These are phyloP conservation scores for Xylocopa sonorina DNA, from an alignment of 1,140 invertebrate species.

Conservation along the genomic window DNA sequence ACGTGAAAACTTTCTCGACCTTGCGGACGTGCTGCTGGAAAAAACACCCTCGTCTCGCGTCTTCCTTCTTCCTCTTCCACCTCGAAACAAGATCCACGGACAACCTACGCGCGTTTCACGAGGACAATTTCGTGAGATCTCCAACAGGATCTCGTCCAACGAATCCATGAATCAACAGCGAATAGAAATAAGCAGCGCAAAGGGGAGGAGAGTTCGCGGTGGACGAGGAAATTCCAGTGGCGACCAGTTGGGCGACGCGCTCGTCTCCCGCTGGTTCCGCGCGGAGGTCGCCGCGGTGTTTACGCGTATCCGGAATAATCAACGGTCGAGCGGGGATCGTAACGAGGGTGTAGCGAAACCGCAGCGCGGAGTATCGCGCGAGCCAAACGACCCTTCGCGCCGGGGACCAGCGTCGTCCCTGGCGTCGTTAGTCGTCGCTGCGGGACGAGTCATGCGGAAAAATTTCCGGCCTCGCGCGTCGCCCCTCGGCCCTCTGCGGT, in stretches of 20 bases:
- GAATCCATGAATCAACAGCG: slow-evolving; percentile 7
- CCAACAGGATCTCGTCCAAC: not conserved
- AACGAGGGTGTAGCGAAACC: slow-evolving; percentile 68
- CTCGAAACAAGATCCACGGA: not conserved
- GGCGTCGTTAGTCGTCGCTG: slow-evolving; percentile 47
- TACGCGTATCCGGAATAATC: slow-evolving; percentile 68
- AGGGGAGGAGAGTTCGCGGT: slow-evolving; percentile 29
- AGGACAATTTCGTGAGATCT: not conserved
- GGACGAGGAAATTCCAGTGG: not conserved
- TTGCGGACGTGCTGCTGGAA: slow-evolving; percentile 19
- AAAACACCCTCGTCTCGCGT: not conserved
- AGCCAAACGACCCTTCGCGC: not conserved
- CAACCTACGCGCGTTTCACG: not conserved
- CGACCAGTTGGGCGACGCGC: not conserved
- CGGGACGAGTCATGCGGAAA: slow-evolving; percentile 38
- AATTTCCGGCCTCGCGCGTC: slow-evolving; percentile 31
- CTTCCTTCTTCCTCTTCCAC: not conserved
- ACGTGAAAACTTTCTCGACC: slow-evolving; percentile 60
- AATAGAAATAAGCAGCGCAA: not conserved
- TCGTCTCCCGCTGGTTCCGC: slow-evolving; percentile 18
- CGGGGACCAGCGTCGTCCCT: not conserved
- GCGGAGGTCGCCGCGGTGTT: slow-evolving; percentile 48
- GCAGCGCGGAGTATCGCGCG: slow-evolving; percentile 19
- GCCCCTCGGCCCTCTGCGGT: slow-evolving; percentile 6
- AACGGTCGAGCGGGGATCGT: slow-evolving; percentile 52